Percentiles rank a stretch among this genome's conserved stretches.
These are phyloP conservation scores for Tenebrio molitor DNA, from an alignment of 1,140 invertebrate species.

Conservation along the genomic window DNA sequence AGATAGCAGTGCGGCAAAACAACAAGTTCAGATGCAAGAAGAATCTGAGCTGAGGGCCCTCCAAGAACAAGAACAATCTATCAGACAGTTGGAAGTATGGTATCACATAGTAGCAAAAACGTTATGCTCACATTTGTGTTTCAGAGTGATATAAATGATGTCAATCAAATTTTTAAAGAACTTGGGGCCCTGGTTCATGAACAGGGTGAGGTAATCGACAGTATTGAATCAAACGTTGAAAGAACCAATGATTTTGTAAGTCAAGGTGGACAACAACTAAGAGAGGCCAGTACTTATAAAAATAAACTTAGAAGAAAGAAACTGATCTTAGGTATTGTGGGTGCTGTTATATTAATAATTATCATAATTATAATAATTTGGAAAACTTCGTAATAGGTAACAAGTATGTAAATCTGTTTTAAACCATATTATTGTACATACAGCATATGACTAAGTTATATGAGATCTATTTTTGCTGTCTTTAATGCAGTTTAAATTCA, in stretches of 20 bases:
- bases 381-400: constrained; percentile 31
- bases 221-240: constrained; percentile 97
- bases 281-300: constrained; percentile 87
- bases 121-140: constrained; percentile 60
- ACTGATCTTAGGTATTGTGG: constrained; percentile 79
- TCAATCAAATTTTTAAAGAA: constrained; percentile 99
- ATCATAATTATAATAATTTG: constrained; percentile 79
- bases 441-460: background rate
- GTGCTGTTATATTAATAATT: constrained; percentile 76
- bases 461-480: constrained; percentile 10
- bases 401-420: background rate
- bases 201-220: constrained; percentile 96
- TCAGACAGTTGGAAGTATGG: constrained; percentile 87
- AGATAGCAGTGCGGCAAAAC: constrained; percentile 68
- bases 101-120: background rate
- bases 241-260: constrained; percentile 88
- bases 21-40: constrained; percentile 84
- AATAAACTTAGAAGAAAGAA: constrained; percentile 91
- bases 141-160: constrained; percentile 93
- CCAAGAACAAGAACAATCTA: constrained; percentile 91
- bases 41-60: constrained; percentile 88
- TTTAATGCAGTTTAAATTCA: constrained; percentile 20
- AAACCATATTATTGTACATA: constrained; percentile 14
- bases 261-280: constrained; percentile 84
- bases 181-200: constrained; percentile 96